Conservation (phyloP, 1,140 invertebrate species). For the Globodera rostochiensis region DNA sequence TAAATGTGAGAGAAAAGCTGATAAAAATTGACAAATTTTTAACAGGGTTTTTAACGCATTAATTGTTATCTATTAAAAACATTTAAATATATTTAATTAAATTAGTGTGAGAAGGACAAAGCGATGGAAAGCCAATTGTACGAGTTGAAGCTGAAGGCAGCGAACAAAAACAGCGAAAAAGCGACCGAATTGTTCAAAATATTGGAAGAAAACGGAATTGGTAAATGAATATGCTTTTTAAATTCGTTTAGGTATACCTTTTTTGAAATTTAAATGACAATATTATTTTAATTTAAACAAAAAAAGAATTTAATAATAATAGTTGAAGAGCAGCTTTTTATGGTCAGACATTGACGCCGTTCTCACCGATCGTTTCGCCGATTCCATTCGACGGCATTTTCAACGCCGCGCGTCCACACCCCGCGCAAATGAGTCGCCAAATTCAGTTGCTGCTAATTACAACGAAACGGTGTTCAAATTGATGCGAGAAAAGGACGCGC, state of each 20-base stretch:
- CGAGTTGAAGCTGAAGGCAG: slow-evolving; percentile 16
- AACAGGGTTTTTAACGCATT: too few relatives aligned
- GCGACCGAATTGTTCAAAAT: slow-evolving; percentile 28
- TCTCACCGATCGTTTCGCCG: not conserved
- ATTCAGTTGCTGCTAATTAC: not conserved
- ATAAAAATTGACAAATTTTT: too few relatives aligned
- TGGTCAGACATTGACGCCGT: slow-evolving; percentile 28
- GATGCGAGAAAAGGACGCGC: slow-evolving; percentile 30
- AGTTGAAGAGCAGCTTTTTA: too few relatives aligned
- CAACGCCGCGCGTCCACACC: not conserved
- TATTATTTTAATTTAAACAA: not conserved
- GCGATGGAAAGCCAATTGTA: slow-evolving; percentile 17
- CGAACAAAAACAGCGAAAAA: slow-evolving; percentile 17
- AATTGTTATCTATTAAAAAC: too few relatives aligned
- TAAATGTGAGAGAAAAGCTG: too few relatives aligned
- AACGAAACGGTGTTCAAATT: slow-evolving; percentile 24
- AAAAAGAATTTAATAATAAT: too few relatives aligned
- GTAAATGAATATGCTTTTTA: not conserved
- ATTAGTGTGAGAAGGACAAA: slow-evolving; percentile 31
- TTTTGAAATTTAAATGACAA: not conserved
- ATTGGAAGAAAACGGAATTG: slow-evolving; percentile 30
- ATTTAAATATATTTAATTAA: too few relatives aligned
- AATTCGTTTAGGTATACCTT: slow-evolving; percentile 14
- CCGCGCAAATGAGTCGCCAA: not conserved
- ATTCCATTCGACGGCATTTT: not conserved